Percentiles rank a stretch among this genome's conserved stretches.
phyloP scores from a whole-genome alignment of 1,140 invertebrate genomes.

The Monochamus saltuarius region DNA sequence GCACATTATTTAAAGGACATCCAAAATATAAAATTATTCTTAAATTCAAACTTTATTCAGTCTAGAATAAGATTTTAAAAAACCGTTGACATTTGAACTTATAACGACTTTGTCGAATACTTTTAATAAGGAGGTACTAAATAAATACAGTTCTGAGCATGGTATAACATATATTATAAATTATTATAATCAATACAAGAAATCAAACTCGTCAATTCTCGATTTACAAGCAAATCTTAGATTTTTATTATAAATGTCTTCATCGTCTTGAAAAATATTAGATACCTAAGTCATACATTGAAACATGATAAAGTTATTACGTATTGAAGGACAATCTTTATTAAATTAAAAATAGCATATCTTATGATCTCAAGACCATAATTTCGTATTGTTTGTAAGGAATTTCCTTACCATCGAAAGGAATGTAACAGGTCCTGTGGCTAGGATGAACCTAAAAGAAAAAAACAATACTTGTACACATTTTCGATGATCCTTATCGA shows the following conservation, averaged over 20 bases:
- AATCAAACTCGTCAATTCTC: background rate
- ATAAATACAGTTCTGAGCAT: too few species aligned
- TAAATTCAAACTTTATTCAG: too few species aligned
- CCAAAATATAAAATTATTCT: too few species aligned
- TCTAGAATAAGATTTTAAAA: too few species aligned
- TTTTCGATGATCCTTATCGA: too few species aligned
- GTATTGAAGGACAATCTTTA: too few species aligned
- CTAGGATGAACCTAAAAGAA: conserved; percentile 59
- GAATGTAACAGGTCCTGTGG: conserved; percentile 70
- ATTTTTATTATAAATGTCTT: conserved; percentile 5
- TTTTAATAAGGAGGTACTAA: too few species aligned
- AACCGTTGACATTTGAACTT: too few species aligned
- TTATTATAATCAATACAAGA: too few species aligned
- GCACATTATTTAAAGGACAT: too few species aligned
- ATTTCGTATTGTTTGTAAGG: conserved; percentile 60
- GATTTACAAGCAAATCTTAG: conserved; percentile 2
- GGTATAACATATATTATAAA: too few species aligned
- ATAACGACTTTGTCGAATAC: too few species aligned
- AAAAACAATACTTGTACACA: conserved; percentile 8
- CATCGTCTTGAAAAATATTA: background rate
- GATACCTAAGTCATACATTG: background rate
- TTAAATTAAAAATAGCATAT: background rate
- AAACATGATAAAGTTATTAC: background rate
- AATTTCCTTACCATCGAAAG: conserved; percentile 67
- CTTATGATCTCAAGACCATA: conserved; percentile 52